phyloP scores from a whole-genome alignment of 1,140 invertebrate species.

The Procambarus clarkii region DNA sequence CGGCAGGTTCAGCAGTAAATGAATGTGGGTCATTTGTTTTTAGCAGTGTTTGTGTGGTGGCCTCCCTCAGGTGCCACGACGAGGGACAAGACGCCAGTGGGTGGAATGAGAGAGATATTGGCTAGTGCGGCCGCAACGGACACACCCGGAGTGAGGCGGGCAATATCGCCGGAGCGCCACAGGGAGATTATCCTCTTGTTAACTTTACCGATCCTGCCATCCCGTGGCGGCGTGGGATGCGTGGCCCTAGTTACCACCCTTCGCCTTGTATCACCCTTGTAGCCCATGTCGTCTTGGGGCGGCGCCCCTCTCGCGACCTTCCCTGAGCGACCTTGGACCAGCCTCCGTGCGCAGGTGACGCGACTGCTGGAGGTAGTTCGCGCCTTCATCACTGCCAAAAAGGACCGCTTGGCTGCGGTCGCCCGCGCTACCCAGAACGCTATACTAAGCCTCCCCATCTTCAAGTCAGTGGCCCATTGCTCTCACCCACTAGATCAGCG shows the following conservation, averaged over 20 bases:
- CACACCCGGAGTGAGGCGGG: background rate
- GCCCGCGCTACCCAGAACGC: background rate
- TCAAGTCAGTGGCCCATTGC: background rate
- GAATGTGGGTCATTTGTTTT: conserved; percentile 33
- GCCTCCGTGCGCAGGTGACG: background rate
- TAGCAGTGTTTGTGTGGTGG: conserved; percentile 13
- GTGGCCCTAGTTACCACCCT: background rate
- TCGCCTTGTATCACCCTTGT: background rate
- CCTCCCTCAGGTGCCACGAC: background rate
- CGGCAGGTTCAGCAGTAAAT: conserved; percentile 13
- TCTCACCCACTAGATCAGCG: background rate
- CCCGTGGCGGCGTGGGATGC: background rate
- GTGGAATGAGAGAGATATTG: background rate
- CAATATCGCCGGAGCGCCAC: background rate
- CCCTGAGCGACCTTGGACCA: conserved; percentile 17
- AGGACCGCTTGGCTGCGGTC: background rate
- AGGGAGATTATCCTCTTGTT: background rate
- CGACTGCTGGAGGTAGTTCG: background rate
- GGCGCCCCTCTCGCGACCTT: conserved; percentile 27
- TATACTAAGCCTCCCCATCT: background rate
- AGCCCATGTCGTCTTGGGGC: background rate
- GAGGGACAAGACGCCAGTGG: background rate
- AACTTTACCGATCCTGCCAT: background rate
- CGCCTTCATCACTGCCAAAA: background rate
- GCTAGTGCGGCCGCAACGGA: background rate